Conservation (phyloP, 2,797 vertebrate genomes). For the Trichosurus vulpecula region DNA sequence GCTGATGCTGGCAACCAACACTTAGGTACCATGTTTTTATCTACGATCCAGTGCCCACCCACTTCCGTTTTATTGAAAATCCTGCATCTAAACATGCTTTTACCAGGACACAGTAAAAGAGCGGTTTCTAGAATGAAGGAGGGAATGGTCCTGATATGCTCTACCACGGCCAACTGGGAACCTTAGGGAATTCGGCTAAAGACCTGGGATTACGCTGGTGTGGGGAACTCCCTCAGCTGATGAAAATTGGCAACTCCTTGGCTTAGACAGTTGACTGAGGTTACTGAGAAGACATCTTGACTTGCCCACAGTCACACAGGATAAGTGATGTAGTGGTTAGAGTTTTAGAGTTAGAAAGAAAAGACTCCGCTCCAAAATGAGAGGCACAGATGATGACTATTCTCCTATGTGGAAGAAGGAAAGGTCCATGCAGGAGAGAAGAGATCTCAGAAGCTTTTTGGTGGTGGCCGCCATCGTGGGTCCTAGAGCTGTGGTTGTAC, state of each 20-base stretch:
- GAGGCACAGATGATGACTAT: neutral
- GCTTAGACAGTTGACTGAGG: neutral
- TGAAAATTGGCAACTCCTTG: neutral
- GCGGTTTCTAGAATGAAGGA: neutral
- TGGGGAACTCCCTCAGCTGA: neutral
- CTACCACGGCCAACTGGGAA: neutral
- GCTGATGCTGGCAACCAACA: neutral
- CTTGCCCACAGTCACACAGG: neutral
- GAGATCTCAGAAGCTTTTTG: neutral
- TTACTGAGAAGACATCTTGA: neutral
- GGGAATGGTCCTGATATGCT: neutral
- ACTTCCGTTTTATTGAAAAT: neutral
- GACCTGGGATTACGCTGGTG: neutral
- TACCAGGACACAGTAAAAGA: neutral
- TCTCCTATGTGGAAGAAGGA: rapidly evolving
- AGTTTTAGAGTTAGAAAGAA: neutral
- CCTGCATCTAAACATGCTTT: neutral
- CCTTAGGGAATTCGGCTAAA: neutral
- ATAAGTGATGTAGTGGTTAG: neutral
- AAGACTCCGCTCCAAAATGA: neutral
- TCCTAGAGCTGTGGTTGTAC: neutral
- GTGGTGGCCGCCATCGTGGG: neutral
- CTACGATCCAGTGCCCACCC: neutral
- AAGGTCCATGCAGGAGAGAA: neutral
- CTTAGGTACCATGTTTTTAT: neutral